phyloP scores from a whole-genome alignment of 1,140 invertebrate species.

The Drosophila sproati region DNA sequence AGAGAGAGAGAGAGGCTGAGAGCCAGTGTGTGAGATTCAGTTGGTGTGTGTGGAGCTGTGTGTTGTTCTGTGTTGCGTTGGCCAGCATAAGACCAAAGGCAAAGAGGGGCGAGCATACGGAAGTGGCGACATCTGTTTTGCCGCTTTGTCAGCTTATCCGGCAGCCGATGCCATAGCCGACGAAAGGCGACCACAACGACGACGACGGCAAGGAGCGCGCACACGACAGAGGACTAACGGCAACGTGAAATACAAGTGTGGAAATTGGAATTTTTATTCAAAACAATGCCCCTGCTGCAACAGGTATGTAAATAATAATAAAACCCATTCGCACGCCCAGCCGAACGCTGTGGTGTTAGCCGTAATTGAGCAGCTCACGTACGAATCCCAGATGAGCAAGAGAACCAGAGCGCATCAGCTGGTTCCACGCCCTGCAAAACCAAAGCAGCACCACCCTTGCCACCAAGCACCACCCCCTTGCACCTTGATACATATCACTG shows the following conservation, averaged over 20 bases:
- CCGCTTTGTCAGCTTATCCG: slow-evolving; percentile 77
- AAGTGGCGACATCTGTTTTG: slow-evolving; percentile 82
- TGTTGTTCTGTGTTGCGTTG: slow-evolving; percentile 26
- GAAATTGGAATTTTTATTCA: slow-evolving; percentile 85
- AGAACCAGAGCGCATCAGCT: slow-evolving; percentile 60
- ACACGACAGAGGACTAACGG: slow-evolving; percentile 41
- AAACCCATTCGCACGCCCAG: slow-evolving; percentile 78
- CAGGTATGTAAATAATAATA: slow-evolving; percentile 85
- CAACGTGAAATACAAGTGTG: slow-evolving; percentile 75
- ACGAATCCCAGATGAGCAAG: slow-evolving; percentile 49
- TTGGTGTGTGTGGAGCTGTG: slow-evolving; percentile 9
- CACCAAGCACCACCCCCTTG: background rate
- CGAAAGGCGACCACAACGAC: slow-evolving; percentile 36
- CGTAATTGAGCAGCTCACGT: slow-evolving; percentile 80
- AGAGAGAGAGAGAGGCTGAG: slow-evolving; percentile 20
- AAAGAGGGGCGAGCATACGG: slow-evolving; percentile 48
- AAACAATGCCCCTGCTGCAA: slow-evolving; percentile 84
- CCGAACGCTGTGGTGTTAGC: slow-evolving; percentile 28
- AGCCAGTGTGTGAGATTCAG: slow-evolving; percentile 23
- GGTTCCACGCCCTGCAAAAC: slow-evolving; percentile 46
- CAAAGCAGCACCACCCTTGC: background rate
- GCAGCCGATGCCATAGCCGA: slow-evolving; percentile 57
- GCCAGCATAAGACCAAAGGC: slow-evolving; percentile 10
- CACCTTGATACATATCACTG: slow-evolving; percentile 33
- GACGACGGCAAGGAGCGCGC: slow-evolving; percentile 23